Base-by-base conservation (phyloP, 1,140 invertebrate genomes). In the Scaptomyza montana region DNA sequence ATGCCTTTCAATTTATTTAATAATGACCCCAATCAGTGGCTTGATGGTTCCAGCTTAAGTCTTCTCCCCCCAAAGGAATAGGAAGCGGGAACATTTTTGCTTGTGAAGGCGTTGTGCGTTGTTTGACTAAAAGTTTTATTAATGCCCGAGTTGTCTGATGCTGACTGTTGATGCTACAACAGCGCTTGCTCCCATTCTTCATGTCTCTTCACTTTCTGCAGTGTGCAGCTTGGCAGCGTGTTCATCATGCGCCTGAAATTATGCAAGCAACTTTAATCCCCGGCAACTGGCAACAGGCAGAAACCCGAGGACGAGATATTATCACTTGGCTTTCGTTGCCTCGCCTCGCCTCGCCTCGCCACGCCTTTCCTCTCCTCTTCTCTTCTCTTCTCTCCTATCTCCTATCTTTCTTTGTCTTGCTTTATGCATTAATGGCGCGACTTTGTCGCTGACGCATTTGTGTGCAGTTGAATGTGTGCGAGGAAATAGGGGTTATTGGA, bases 181-280 rank as follows among this genome's bases (percentile, higher is more conserved):
- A 16, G 46, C 46, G 5, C 46, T 8, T 47, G 19, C 30, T 28
- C 39, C 3, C 12, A n/a, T 3, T 7, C 30, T 36, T n/a, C n/a
- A n/a, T n/a, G n/a, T n/a, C n/a, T n/a, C n/a, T n/a, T n/a, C n/a
- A n/a, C n/a, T n/a, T n/a, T n/a, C n/a, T n/a, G n/a, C n/a, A n/a
- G n/a, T n/a, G n/a, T n/a, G n/a, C n/a, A n/a, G n/a, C n/a, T n/a
- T n/a, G n/a, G n/a, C n/a, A 47, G 49, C 62, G 25, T 36, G 33
- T 43, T 87, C 68, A 81, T 86, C 78, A 87, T 80, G 80, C 68
- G 69, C 51, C 62, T 71, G 69, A 39, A 80, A 85, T 80, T 84
- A 85, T 81, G 81, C 82, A 81, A 82, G 75, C 75, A 78, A 65
- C 78, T 86, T 86, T 81, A 78, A 81, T 86, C 81, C 78, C 53